Evolutionary conservation across 92 coral and sea anemone genomes (phyloP), one percentile per base, ranked within the genome.

Genomic region (Phenganax subtilis): DNA sequence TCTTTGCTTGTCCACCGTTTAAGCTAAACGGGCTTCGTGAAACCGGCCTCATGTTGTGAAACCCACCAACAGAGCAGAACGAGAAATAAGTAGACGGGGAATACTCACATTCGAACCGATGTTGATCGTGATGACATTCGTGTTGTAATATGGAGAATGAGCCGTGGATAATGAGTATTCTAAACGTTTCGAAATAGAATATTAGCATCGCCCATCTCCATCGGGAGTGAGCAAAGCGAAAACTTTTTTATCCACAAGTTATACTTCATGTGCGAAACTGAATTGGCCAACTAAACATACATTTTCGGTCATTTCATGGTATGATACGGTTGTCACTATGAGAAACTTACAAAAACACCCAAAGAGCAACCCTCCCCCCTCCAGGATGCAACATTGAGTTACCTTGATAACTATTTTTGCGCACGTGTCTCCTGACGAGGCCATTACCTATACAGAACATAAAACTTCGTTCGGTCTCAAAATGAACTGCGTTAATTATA

Each of bases 361-460:
- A 37, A 37, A 37, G 47, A 37, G 25, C 25, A 20, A 37, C 47
- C 47, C 47, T 5, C 47, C 47, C 47, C 47, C 47, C 47, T 37
- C 47, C 47, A 37, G 47, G 47, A 37, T 37, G 5, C 47, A 37
- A 37, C 47, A 37, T 37, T 37, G 47, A 20, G 2, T 37, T 75
- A 91, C 98, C 94, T 91, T 94, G 54, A 94, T 60, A 76, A 94
- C 92, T 53, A 94, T 90, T 66, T 79, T 87, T 64, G 92, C 92
- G 75, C 98, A 94, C 0, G 97, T 96, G 71, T 91, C 91, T 44
- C 98, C 98, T 15, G 97, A 94, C 0, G 98, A 91, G 58, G 98
- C 93, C 97, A 94, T 94, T 8, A 94, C 72, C 98, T 94, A 65
- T 9, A 82, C 54, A 68, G 53, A 58, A 67, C 27, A 72, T 70